Base-by-base conservation (phyloP, 2,113 vertebrate species). In the Phyllostomus hastatus region DNA sequence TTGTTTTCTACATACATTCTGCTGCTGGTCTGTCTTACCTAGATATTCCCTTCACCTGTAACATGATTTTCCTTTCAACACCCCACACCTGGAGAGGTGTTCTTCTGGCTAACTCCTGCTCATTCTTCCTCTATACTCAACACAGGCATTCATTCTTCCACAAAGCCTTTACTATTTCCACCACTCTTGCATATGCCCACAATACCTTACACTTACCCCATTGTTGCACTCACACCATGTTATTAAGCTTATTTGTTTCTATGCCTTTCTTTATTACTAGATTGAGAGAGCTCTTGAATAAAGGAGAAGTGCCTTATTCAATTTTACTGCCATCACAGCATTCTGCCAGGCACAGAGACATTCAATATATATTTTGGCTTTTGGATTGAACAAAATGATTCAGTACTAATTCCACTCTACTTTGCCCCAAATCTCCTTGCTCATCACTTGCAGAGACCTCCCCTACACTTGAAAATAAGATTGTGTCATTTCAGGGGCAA, bases 401-500 rank as follows among this genome's bases (percentile, higher is more conserved):
- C 88, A 94, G 86, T 95, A 88, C 52, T 73, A 75, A 86, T 95
- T 95, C 92, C 35, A 75, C 33, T 95, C 33, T n/a, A 80, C n/a
- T 93, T 90, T 95, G 81, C 64, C 70, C 80, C 88, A 94, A 94
- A 95, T 90, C 66, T 92, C 92, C 87, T 91, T 90, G 83, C 79
- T 95, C 75, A 94, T 96, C 70, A 90, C 69, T 93, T 94, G 57
- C 19, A 73, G 83, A 91, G 52, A 78, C 52, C 87, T 73, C 81
- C 15, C 11, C 10, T 52, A 57, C 31, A 82, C 84, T 38, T 95
- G 52, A 97, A 94, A 97, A 95, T 92, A 83, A 80, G 76, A 96
- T 54, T 90, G 83, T 85, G 72, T 97, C 94, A 96, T 96, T 95
- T 94, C 90, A 75, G 95, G 73, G 69, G 73, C 43, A 96, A 97